Percentiles rank a stretch among this genome's conserved stretches.
Conservation (phyloP, 2,888 invertebrate species). For the Lepidocyrtinus sp. region DNA sequence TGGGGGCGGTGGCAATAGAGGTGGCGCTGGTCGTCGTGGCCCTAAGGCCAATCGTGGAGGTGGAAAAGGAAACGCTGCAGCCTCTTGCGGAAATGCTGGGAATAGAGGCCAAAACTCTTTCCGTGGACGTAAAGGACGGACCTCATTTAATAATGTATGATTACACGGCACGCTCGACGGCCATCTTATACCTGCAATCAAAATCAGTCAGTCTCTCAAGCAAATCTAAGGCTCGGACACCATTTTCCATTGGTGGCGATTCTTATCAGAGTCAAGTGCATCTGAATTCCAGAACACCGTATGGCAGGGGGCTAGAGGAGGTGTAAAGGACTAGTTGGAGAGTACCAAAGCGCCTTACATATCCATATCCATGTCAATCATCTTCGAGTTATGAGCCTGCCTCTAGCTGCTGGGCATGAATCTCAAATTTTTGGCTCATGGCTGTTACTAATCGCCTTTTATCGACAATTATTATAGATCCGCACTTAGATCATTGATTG, state of each 20-base stretch:
- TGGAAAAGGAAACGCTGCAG: background rate
- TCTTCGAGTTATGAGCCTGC: too few relatives aligned
- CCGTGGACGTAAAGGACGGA: conserved; percentile 40
- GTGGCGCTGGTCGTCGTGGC: conserved; percentile 22
- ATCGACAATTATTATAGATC: too few relatives aligned
- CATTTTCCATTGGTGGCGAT: too few relatives aligned
- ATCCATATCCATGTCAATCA: too few relatives aligned
- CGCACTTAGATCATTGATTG: background rate
- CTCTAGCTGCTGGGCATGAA: too few relatives aligned
- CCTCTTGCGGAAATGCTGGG: background rate
- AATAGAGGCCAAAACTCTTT: conserved; percentile 39
- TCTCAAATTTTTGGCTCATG: too few relatives aligned
- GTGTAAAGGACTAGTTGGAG: too few relatives aligned
- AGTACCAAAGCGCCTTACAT: too few relatives aligned
- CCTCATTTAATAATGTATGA: conserved; percentile 45
- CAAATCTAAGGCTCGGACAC: background rate
- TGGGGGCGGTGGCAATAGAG: conserved; percentile 19
- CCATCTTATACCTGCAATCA: conserved; percentile 1
- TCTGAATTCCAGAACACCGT: too few relatives aligned
- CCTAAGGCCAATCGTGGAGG: conserved; percentile 26
- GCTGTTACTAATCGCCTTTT: too few relatives aligned
- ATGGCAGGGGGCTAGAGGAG: too few relatives aligned
- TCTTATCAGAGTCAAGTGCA: background rate
- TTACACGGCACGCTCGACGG: conserved; percentile 12
- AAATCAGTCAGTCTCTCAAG: background rate